These are phyloP conservation scores for Azorinus chamasolen DNA, from an alignment of 2,888 invertebrate genomes.

Conservation along the genomic window DNA sequence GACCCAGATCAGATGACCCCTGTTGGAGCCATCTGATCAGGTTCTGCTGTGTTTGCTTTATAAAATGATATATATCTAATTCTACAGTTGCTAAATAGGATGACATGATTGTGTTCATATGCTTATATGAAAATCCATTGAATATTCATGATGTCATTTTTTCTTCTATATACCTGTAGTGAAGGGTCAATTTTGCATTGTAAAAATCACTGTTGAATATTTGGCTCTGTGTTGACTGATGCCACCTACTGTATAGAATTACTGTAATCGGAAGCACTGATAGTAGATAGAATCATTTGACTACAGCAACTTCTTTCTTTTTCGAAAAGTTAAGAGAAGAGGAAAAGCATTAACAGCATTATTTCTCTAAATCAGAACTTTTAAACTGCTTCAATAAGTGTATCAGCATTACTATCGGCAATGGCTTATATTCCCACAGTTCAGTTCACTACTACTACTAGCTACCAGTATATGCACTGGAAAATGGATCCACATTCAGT, in stretches of 20 bases:
- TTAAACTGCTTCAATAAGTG: constrained; percentile 28
- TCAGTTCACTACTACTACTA: no score
- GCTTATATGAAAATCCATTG: no score
- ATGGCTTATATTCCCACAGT: constrained; percentile 28
- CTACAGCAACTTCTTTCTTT: constrained; percentile 20
- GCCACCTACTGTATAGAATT: constrained; percentile 22
- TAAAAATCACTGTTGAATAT: constrained; percentile 5
- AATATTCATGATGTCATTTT: no score
- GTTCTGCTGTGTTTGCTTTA: no score
- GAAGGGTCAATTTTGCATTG: no score
- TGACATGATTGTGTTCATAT: no score
- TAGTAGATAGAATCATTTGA: constrained; percentile 32
- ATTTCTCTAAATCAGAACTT: constrained; percentile 1
- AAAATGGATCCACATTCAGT: constrained; percentile 5
- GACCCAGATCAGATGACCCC: no score
- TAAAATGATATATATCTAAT: no score
- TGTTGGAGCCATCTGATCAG: no score
- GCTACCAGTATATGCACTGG: no score
- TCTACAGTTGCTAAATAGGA: no score
- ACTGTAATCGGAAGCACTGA: constrained; percentile 41
- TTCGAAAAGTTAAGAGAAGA: neutral
- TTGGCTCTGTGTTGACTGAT: constrained; percentile 10
- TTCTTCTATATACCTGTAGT: no score
- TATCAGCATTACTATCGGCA: constrained; percentile 31
- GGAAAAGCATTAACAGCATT: constrained; percentile 4